Evolutionary conservation across 2,113 vertebrate species (phyloP), one percentile per base, ranked within the genome.

Genomic region (Ophthalmolycus amberensis): DNA sequence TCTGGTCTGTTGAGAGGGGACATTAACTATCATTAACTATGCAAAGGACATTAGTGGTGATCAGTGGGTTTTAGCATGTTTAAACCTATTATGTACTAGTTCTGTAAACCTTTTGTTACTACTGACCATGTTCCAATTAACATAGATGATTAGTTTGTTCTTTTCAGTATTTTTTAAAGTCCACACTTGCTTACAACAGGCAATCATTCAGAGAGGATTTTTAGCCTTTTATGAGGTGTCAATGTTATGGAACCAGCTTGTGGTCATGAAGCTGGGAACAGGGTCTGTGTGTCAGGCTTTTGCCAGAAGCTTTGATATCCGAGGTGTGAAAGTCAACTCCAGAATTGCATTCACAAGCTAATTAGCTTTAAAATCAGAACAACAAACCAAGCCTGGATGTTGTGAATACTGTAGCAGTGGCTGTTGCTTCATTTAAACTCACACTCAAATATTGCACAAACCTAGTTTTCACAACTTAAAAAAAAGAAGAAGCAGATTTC

Each of bases 1-100:
- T 96, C 88, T 89, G 90, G 67, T 93, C 96, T 93, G 68, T 77
- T 44, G 27, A 0, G 9, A 60, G 18, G 52, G 6, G 15, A 73
- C 40, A 89, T 1, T 10, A n/a, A 82, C 9, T 7, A 6, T 62
- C 54, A 72, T 38, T 74, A 8, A 27, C 42, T 6, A 44, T 16
- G 9, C 40, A 74, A 32, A 70, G 16, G 27, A 50, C 1, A 27
- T 16, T 9, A 9, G 32, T 2, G 22, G 11, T 52, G 32, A 52
- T 48, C 6, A 9, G 9, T 60, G 4, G 3, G 29, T 11, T 27
- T 58, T 14, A 64, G 2, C 16, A 62, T 40, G 6, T 59, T 62
- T 67, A 25, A 44, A 62, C 9, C 32, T 16, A 22, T 15, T 8
- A 10, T 12, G 5, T 56, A 34, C 18, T 75, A 12, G 6, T 68